Evolutionary conservation across 2,888 invertebrate genomes (phyloP).

Genomic region (Alcis repandata): DNA sequence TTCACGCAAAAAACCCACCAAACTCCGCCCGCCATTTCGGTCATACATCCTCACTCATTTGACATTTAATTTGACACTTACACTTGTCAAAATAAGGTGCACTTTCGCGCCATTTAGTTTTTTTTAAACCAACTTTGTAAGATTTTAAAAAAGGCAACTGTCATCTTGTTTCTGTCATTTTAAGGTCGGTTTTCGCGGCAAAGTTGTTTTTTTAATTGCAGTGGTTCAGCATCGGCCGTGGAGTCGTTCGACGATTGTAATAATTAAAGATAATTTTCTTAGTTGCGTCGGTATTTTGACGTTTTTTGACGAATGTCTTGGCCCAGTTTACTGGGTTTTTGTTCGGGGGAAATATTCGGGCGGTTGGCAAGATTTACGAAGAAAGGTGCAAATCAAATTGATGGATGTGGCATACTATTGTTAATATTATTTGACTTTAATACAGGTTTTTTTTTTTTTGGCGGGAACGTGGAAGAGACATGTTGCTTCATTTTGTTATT

Average conservation of each 20-base stretch:
- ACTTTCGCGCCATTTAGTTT: slow-evolving; percentile 29
- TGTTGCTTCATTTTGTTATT: too few species aligned
- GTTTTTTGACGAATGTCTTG: slow-evolving; percentile 60
- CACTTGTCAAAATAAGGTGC: slow-evolving; percentile 43
- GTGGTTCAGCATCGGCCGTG: slow-evolving; percentile 9
- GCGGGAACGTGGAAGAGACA: too few species aligned
- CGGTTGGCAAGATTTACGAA: slow-evolving; percentile 34
- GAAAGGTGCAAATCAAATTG: not conserved
- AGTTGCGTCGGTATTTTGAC: slow-evolving; percentile 56
- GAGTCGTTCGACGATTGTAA: slow-evolving; percentile 48
- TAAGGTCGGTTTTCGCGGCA: slow-evolving; percentile 38
- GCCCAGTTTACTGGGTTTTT: slow-evolving; percentile 52
- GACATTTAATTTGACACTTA: slow-evolving; percentile 41
- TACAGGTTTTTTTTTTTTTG: too few species aligned
- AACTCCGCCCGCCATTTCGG: slow-evolving; percentile 45
- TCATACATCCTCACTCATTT: slow-evolving; percentile 27
- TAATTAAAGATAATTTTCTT: slow-evolving; percentile 67
- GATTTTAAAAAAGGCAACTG: slow-evolving; percentile 14
- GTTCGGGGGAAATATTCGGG: slow-evolving; percentile 52
- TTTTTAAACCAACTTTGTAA: slow-evolving; percentile 21
- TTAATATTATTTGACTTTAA: not conserved
- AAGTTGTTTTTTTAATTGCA: slow-evolving; percentile 31
- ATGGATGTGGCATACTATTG: slow-evolving; percentile 32
- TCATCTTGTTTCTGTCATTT: slow-evolving; percentile 29
- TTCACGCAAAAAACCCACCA: slow-evolving; percentile 42